Evolutionary conservation across 2,888 invertebrate species (phyloP), one percentile per base, ranked within the genome.

Genomic region (Philereme transversata): DNA sequence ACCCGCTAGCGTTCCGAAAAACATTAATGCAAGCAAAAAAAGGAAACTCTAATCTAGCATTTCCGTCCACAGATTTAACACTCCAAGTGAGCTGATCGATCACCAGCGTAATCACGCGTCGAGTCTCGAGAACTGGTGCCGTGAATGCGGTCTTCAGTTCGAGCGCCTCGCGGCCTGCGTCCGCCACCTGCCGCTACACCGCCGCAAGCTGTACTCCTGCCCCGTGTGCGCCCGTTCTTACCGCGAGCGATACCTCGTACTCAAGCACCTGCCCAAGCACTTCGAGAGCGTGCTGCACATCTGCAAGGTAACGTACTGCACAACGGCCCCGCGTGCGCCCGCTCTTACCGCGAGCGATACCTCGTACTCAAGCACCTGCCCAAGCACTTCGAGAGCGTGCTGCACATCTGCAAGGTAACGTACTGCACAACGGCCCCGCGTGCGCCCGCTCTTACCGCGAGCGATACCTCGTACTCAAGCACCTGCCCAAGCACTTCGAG

Each of bases 181-280:
- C 65, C 73, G 73, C 0, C 92, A 91, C 64, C 73, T 90, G 1
- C 82, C 83, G 57, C 70, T 83, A 41, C 91, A 92, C 73, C 79
- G 78, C 57, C 78, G 79, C 68, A 81, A 75, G 57, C 70, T 68
- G 22, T 87, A 81, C 81, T 81, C 89, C 75, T 95, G 95, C 75
- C 94, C 94, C 45, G 85, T 94, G 5, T 95, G 95, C 82, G 87
- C 83, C 46, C 89, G 91, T 67, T 82, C 85, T 0, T 94, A 94
- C 72, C 87, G 88, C 9, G 94, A 94, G 75, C 86, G 85, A 57
- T 75, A 87, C 64, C 71, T 82, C 34, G 68, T 85, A 4, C 69
- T 81, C 60, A 87, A 85, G 57, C 92, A 92, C 63, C 68, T 86
- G n/a, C 74, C 81, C 0, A 72, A 72, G 34, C 91, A 91, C 62